Evolutionary conservation across 2,888 invertebrate genomes (phyloP), one percentile per base, ranked within the genome.

Genomic region (Drosophila neonasuta): DNA sequence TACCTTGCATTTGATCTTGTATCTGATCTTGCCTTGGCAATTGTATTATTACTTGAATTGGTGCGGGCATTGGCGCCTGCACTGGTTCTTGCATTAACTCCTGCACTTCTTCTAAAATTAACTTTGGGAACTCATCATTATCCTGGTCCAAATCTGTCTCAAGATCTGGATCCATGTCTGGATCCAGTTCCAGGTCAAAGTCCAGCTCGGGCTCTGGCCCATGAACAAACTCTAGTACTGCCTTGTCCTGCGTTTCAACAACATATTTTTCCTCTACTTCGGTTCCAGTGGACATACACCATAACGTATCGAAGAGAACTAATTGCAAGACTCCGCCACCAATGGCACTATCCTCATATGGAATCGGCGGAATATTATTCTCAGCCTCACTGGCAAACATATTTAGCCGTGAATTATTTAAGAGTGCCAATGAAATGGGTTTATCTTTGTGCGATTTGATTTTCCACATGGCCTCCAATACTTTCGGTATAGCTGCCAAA

Each of bases 391-490:
- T 59, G 11, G 52, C 9, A 32, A 71, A 74, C 0, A 20, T 15
- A 13, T 60, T 71, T 8, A 74, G 11, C 0, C 62, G 20, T 1
- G 71, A 50, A 15, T 74, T 74, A 48, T 67, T 74, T 39, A 74
- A 13, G 0, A 34, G 44, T 1, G 48, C 55, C 54, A 74, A 10
- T 17, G 59, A 67, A 13, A 74, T 74, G 7, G 49, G n/a, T 36
- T 71, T 44, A 1, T 41, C 30, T 5, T 20, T 17, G 46, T 74
- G 74, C 15, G 71, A 74, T 9, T 54, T 56, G 2, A 67, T 46
- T 34, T 74, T 42, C 73, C 73, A 74, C 73, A 74, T 74, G 34
- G 39, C 55, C 3, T 20, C 3, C 34, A 74, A 15, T 8, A 74
- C 59, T 1, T 54, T 49, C 0, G 67, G 62, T 32, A 74, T 13